Evolutionary conservation across 2,888 invertebrate species (phyloP).

Genomic region (Agrotis segetum): DNA sequence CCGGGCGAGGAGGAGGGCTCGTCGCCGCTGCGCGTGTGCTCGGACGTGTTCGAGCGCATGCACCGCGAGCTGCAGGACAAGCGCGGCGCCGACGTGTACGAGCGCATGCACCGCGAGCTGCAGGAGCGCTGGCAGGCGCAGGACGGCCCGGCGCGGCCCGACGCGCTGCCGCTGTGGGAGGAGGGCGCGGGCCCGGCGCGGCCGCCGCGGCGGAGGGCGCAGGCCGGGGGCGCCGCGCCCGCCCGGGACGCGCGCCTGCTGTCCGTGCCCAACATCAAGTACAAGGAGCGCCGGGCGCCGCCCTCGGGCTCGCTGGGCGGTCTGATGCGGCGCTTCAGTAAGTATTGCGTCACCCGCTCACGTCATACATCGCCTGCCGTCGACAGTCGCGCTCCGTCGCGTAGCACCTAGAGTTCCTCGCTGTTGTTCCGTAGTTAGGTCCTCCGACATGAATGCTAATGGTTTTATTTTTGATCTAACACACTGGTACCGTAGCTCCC

Average conservation of each 20-base stretch:
- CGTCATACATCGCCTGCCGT: constrained; percentile 68
- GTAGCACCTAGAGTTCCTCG: constrained; percentile 78
- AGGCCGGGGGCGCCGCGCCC: constrained; percentile 53
- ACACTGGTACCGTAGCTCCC: constrained; percentile 80
- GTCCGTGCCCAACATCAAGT: constrained; percentile 95
- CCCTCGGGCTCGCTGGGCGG: constrained; percentile 92
- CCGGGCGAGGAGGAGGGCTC: constrained; percentile 66
- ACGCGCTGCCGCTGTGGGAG: constrained; percentile 87
- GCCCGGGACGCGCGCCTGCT: constrained; percentile 92
- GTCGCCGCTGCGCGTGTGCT: constrained; percentile 71
- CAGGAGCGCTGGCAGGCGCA: constrained; percentile 83
- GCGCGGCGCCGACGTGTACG: constrained; percentile 80
- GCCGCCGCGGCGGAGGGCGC: constrained; percentile 74
- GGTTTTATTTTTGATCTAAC: constrained; percentile 79
- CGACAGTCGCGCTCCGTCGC: constrained; percentile 56
- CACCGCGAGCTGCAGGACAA: constrained; percentile 83
- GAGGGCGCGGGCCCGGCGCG: constrained; percentile 75
- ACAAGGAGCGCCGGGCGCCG: constrained; percentile 89
- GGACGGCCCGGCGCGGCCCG: constrained; percentile 75
- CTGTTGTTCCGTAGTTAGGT: constrained; percentile 81
- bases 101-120: constrained; percentile 86
- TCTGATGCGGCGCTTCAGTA: constrained; percentile 96
- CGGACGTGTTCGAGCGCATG: constrained; percentile 85
- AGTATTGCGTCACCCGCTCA: constrained; percentile 90
- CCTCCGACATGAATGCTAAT: constrained; percentile 85